These are phyloP conservation scores for Stichodactyla mertensii DNA, from an alignment of 64 coral and sea anemone species.

Conservation along the genomic window DNA sequence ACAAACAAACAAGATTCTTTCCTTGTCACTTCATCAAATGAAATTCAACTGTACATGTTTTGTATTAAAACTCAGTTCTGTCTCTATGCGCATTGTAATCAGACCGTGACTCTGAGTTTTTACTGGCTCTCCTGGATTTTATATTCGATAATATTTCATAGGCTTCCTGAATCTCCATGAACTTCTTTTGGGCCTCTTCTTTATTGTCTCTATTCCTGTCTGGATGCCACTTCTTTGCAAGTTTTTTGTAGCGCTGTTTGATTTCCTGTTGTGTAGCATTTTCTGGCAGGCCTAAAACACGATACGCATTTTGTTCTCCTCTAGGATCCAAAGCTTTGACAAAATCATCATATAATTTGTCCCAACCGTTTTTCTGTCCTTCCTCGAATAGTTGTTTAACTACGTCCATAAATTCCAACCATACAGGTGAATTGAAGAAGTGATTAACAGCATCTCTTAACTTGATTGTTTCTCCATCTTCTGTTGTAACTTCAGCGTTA, in stretches of 20 bases:
- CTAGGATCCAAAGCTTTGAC: constrained; percentile 94
- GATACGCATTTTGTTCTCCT: constrained; percentile 96
- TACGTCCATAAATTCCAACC: constrained; percentile 92
- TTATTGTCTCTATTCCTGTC: constrained; percentile 75
- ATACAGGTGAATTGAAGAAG: constrained; percentile 96
- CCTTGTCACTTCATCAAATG: not conserved
- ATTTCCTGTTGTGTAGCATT: constrained; percentile 94
- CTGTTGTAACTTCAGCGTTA: constrained; percentile 91
- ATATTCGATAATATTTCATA: constrained; percentile 93
- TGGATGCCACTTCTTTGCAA: constrained; percentile 90
- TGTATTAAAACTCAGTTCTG: constrained; percentile 50
- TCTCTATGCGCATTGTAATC: constrained; percentile 42
- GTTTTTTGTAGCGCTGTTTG: constrained; percentile 81
- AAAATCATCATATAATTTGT: constrained; percentile 94
- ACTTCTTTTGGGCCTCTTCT: constrained; percentile 84
- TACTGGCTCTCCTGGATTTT: constrained; percentile 66
- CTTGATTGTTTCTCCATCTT: constrained; percentile 97
- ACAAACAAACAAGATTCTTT: not conserved
- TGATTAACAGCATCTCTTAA: constrained; percentile 89
- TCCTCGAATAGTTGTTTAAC: constrained; percentile 77
- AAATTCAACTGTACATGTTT: not conserved
- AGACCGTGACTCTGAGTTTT: constrained; percentile 63
- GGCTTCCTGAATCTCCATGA: constrained; percentile 98
- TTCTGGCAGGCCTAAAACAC: constrained; percentile 70
- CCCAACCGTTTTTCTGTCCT: constrained; percentile 90